These are phyloP conservation scores for Dolichopus griseipennis DNA, from an alignment of 2,888 invertebrate genomes.

Conservation along the genomic window DNA sequence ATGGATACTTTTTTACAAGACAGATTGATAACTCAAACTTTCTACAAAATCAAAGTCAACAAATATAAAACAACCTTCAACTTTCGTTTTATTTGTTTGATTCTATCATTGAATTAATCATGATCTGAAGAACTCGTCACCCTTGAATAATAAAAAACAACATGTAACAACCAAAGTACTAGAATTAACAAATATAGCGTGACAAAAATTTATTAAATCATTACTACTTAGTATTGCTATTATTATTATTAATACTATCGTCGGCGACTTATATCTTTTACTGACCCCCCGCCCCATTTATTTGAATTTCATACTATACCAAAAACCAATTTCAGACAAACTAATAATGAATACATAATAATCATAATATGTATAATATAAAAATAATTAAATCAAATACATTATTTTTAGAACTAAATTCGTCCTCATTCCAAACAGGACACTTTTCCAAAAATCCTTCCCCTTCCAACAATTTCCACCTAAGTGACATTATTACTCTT, in stretches of 20 bases:
- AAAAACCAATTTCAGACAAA: no score
- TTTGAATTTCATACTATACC: no score
- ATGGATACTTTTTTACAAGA: background rate
- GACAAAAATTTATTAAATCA: background rate
- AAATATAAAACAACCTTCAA: no score
- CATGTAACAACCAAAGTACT: no score
- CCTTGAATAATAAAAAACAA: background rate
- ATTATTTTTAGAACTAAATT: background rate
- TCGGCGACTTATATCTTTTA: no score
- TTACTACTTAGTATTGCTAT: background rate
- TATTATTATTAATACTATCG: background rate
- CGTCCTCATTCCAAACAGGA: background rate
- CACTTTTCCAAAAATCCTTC: background rate
- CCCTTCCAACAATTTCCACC: no score
- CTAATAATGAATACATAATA: background rate
- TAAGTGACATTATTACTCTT: no score
- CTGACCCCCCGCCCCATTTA: no score
- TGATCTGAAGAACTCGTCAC: background rate
- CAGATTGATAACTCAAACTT: background rate
- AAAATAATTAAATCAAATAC: background rate
- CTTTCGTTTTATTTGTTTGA: no score
- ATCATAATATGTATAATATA: conserved; percentile 1
- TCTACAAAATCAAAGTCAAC: no score
- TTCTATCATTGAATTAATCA: no score
- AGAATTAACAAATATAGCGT: background rate